Conservation (phyloP, 2,888 invertebrate genomes). For the Diogma glabrata region DNA sequence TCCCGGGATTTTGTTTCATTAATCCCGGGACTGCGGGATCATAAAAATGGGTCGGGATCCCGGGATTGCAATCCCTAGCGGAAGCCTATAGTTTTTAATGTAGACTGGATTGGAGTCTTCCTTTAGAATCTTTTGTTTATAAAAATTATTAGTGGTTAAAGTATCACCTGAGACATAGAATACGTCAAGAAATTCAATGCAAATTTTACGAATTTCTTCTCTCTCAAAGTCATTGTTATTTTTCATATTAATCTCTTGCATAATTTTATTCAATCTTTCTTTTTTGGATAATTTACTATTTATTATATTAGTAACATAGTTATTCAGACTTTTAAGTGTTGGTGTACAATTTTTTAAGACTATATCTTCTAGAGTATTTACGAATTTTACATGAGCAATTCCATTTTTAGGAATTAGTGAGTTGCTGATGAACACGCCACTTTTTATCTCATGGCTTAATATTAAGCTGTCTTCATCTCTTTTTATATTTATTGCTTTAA, state of each 20-base stretch:
- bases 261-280: neutral
- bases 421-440: neutral
- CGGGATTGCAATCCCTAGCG: too few species aligned
- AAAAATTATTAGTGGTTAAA: too few species aligned
- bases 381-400: neutral
- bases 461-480: neutral
- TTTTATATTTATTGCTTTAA: neutral
- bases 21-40: too few species aligned
- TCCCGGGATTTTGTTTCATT: too few species aligned
- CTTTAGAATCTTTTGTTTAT: too few species aligned
- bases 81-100: too few species aligned
- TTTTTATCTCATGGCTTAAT: neutral
- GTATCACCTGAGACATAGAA: too few species aligned
- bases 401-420: conserved; percentile 1
- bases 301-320: neutral
- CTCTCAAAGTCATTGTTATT: neutral
- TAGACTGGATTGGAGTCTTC: too few species aligned
- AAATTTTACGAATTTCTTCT: too few species aligned
- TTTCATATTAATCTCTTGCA: neutral
- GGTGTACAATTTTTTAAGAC: neutral
- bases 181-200: too few species aligned
- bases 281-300: neutral
- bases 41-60: too few species aligned
- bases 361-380: neutral
- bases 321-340: neutral